Percentiles rank a stretch among this genome's conserved stretches.
Evolutionary conservation across 2,888 invertebrate species (phyloP).

Genomic region (Troides oblongomaculatus): DNA sequence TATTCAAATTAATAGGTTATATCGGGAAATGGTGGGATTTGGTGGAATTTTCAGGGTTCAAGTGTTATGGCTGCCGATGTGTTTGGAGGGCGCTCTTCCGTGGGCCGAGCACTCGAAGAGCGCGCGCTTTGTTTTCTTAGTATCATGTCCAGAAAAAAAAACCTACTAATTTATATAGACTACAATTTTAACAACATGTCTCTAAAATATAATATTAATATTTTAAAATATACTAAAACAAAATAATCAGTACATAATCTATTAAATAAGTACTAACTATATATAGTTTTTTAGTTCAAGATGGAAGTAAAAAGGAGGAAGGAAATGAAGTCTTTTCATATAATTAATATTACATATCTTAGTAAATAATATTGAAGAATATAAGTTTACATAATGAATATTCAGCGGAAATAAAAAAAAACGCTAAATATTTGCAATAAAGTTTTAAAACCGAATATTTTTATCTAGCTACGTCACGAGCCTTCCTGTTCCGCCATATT

Average conservation of each 20-base stretch:
- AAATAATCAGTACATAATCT: too few species aligned
- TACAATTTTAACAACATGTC: too few species aligned
- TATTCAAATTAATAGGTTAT: too few species aligned
- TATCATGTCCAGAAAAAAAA: conserved; percentile 1
- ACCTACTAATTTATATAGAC: background rate
- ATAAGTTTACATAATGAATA: too few species aligned
- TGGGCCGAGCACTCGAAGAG: conserved; percentile 11
- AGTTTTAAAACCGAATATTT: conserved; percentile 18
- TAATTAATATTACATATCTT: too few species aligned
- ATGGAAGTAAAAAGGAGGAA: too few species aligned
- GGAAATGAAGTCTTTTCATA: too few species aligned
- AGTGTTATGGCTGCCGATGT: conserved; percentile 21
- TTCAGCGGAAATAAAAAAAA: background rate
- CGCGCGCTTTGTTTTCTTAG: conserved; percentile 12
- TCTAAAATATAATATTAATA: background rate
- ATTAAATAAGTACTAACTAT: too few species aligned
- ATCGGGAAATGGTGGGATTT: too few species aligned
- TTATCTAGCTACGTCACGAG: conserved; percentile 39
- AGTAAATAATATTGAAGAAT: too few species aligned
- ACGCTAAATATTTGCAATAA: background rate
- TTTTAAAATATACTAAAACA: too few species aligned
- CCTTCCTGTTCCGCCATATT: conserved; percentile 41
- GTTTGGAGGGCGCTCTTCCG: conserved; percentile 14
- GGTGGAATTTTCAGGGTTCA: background rate
- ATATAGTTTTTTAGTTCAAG: too few species aligned